Base-by-base conservation (phyloP, 2,113 vertebrate genomes). In the Cephalophus harveyi region DNA sequence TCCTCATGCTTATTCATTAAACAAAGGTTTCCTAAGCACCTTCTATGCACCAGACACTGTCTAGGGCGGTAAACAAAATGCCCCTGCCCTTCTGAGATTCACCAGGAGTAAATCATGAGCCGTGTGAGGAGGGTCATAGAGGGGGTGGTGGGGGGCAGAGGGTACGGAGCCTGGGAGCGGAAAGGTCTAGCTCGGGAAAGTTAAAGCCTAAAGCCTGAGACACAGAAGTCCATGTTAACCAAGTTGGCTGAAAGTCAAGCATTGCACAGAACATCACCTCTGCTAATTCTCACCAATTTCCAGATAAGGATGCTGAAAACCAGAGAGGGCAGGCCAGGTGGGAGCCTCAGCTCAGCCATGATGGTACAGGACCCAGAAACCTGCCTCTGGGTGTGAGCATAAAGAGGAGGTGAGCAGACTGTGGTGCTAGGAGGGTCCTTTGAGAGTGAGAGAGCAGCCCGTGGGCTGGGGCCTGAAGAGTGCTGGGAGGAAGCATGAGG, bases 141-240 rank as follows among this genome's bases (percentile, higher is more conserved):
- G 0, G 11, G n/a, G 25, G 5, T 7, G 6, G 36, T 2, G 54
- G 54, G 43, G 5, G 1, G 9, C 4, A 17, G 14, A 84, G 10
- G 5, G 9, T n/a, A 0, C 7, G 11, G 25, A 28, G 25, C 7
- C 36, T 14, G 27, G 36, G 83, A 25, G 25, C 54, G 17, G 16
- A 30, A 27, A 81, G 76, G 74, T n/a, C 60, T 93, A 28, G 30
- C 81, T 92, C 50, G 2, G 28, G 6, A 74, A 46, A 81, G n/a
- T 55, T 17, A 48, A 19, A 76, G 78, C 81, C 23, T 36, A 6
- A 36, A 27, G 30, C 2, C 3, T 27, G 27, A 86, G 48, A 57
- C 27, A 7, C 55, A 40, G 23, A 87, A 59, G 59, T 40, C 59
- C 19, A 8, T 2, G 4, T 25, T 30, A 19, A 40, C 4, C 48